Evolutionary conservation across 1,140 invertebrate species (phyloP), one percentile per base, ranked within the genome.

Genomic region (Pararge aegeria): DNA sequence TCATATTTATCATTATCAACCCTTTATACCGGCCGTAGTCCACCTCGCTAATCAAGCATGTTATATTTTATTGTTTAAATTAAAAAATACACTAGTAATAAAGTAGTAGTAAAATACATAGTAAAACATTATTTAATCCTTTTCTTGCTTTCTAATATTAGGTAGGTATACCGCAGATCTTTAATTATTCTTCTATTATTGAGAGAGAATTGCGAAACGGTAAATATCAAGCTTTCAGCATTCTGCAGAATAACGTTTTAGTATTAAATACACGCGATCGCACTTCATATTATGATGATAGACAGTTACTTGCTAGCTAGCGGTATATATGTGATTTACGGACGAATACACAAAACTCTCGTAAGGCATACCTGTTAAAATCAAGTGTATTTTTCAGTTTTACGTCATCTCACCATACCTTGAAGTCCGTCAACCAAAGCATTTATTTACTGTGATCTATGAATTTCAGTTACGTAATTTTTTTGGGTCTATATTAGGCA

Each of bases 241-340:
- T 51, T 55, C 46, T 34, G 34, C 49, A 38, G 53, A 48, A 38
- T 49, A 54, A 54, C 53, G 59, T 55, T 50, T n/a, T 34, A 60
- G 42, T 30, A 49, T 42, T 61, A 55, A 27, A 20, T 37, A 34
- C 52, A 55, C 34, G 34, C 52, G 46, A 59, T 49, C 27, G 46
- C 44, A 29, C 46, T 9, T n/a, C 29, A 15, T 52, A 20, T 46
- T 10, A n/a, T 52, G 54, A 56, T 46, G 53, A 60, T 37, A 30
- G 53, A 65, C 63, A 65, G 63, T 60, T 65, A 65, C 19, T 38
- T 27, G 40, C 48, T 52, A 51, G 46, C 46, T 52, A 51, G 53
- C 52, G 44, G 46, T 44, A 27, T 46, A 6, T 42, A 42, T 42
- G 10, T 42, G 38, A 19, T 42, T 34, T 34, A 34, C 7, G 7